Percentiles rank a stretch among this genome's conserved stretches.
phyloP scores from a whole-genome alignment of 2,113 vertebrate genomes.

The Asarcornis scutulata region DNA sequence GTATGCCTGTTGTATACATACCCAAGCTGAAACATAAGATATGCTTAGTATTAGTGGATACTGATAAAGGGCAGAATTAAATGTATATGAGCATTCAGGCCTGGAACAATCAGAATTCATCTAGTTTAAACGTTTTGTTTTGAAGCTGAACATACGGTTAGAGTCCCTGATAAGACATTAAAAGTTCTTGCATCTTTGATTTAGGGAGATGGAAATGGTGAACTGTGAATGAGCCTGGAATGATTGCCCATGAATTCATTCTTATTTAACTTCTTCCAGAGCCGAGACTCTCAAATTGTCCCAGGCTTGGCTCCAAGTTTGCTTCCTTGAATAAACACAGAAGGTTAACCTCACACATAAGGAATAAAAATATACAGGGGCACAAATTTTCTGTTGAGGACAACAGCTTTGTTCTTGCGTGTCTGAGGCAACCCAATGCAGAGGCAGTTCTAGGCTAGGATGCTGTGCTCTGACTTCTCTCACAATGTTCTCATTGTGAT shows the following conservation, averaged over 20 bases:
- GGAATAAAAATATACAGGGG: neutral
- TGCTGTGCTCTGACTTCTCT: neutral
- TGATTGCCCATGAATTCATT: neutral
- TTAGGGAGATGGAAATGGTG: neutral
- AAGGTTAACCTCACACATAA: neutral
- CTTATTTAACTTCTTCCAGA: slow-evolving; percentile 38
- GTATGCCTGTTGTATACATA: neutral
- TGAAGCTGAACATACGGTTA: neutral
- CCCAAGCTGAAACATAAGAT: neutral
- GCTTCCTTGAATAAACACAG: neutral
- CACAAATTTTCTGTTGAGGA: neutral
- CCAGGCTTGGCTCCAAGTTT: slow-evolving; percentile 25
- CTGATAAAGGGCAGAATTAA: slow-evolving; percentile 42
- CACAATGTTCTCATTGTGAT: neutral
- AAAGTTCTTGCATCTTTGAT: neutral
- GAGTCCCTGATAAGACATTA: neutral
- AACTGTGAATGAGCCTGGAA: neutral
- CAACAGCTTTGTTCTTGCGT: neutral
- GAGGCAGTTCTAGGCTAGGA: neutral
- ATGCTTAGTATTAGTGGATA: neutral
- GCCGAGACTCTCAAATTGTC: neutral
- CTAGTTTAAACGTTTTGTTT: slow-evolving; percentile 1
- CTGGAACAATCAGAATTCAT: slow-evolving; percentile 3
- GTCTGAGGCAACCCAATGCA: neutral
- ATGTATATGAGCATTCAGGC: neutral